phyloP scores from a whole-genome alignment of 2,888 invertebrate genomes.

The Enoplolaimus lenunculus region DNA sequence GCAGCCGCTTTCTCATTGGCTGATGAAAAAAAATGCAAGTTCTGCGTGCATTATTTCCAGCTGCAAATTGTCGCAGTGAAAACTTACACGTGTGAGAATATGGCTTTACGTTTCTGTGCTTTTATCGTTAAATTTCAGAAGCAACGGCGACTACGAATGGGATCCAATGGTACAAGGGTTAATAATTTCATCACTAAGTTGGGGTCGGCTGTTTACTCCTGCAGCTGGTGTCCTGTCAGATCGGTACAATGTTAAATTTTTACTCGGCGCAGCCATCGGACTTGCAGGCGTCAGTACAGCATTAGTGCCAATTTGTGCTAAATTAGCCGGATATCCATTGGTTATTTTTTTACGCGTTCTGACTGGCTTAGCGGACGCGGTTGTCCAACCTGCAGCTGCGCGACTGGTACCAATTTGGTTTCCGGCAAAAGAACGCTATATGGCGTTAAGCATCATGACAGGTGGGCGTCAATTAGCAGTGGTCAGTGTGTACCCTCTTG shows the following conservation, averaged over 20 bases:
- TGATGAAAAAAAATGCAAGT: no score
- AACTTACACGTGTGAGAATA: no score
- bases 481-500: slow-evolving; percentile 15
- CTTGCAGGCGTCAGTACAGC: neutral
- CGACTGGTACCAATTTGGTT: slow-evolving; percentile 18
- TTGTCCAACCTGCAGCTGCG: slow-evolving; percentile 19
- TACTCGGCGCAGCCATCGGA: neutral
- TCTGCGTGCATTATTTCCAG: no score
- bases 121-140: neutral
- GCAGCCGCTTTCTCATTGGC: no score
- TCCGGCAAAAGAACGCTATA: neutral
- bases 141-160: slow-evolving; percentile 2
- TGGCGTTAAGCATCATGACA: slow-evolving; percentile 14
- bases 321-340: neutral
- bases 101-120: neutral
- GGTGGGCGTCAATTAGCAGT: slow-evolving; percentile 21
- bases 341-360: slow-evolving; percentile 14
- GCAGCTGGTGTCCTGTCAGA: slow-evolving; percentile 1
- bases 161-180: slow-evolving; percentile 2
- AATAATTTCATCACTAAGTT: slow-evolving; percentile 18
- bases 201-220: slow-evolving; percentile 19
- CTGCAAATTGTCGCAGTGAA: no score
- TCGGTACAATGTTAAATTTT: neutral
- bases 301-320: neutral
- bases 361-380: slow-evolving; percentile 17